Evolutionary conservation across 2,888 invertebrate genomes (phyloP), one percentile per base, ranked within the genome.

Genomic region (Entomobrya multifasciata): DNA sequence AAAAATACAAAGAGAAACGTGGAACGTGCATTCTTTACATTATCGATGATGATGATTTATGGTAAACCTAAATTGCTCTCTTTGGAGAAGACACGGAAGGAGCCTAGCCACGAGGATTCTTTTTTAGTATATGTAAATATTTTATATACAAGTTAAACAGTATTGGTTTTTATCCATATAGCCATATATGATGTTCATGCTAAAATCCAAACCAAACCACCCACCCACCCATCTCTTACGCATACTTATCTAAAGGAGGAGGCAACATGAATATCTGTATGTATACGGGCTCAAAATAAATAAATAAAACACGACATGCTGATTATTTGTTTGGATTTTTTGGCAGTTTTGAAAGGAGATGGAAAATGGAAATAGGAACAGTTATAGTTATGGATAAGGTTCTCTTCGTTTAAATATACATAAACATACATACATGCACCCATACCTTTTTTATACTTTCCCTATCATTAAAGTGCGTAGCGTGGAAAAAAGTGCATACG

Each of bases 221-320:
- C 15, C 47, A 47, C 10, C 1, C 47, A n/a, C 11, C 47, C 47
- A 15, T 55, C 55, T 2, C 8, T 10, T 6, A 17, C 20, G 3
- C 15, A 11, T 55, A 3, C 17, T 5, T 55, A 17, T 17, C 17
- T 20, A 52, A n/a, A 15, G 52, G n/a, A 52, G n/a, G n/a, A 52
- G 52, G 20, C n/a, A n/a, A n/a, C n/a, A n/a, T n/a, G n/a, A n/a
- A n/a, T n/a, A n/a, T n/a, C n/a, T n/a, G n/a, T 30, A 20, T 17
- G 72, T 15, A 49, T 60, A 17, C 0, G 52, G 13, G 36, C 62
- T 60, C 62, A 60, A 44, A 72, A 82, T 82, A 82, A 82, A 72
- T 82, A 74, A n/a, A n/a, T n/a, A n/a, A n/a, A 82, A 82, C 47
- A 74, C 57, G 22, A 57, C 81, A 82, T 60, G 82, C 52, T 72